phyloP scores from a whole-genome alignment of 2,888 invertebrate species.

The Harpalus rubripes region DNA sequence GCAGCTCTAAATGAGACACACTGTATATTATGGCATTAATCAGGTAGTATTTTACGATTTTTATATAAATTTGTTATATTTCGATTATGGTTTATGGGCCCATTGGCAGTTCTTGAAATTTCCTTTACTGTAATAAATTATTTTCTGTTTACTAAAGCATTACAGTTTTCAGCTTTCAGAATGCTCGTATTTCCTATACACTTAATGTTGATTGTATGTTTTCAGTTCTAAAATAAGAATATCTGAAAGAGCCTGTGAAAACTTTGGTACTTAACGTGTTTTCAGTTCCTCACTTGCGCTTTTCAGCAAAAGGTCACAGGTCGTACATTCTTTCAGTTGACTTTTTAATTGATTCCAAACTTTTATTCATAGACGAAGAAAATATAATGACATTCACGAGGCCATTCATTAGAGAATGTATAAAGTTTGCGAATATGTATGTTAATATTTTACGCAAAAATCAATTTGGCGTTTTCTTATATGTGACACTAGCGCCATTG shows the following conservation, averaged over 20 bases:
- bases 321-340: background rate
- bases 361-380: background rate
- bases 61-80: too few relatives aligned
- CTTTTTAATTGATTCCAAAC: background rate
- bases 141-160: too few relatives aligned
- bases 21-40: too few relatives aligned
- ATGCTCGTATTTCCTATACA: background rate
- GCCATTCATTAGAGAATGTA: too few relatives aligned
- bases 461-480: background rate
- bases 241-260: background rate
- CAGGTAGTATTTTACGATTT: too few relatives aligned
- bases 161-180: too few relatives aligned
- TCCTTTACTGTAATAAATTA: too few relatives aligned
- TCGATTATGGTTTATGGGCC: too few relatives aligned
- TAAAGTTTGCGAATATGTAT: background rate
- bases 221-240: background rate
- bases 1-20: too few relatives aligned
- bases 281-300: constrained; percentile 19
- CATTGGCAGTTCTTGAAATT: too few relatives aligned
- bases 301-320: constrained; percentile 12
- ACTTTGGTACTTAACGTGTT: constrained; percentile 2
- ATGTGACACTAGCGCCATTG: background rate
- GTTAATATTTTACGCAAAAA: constrained; percentile 5
- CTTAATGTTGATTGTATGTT: background rate
- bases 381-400: too few relatives aligned